Conservation (phyloP, 2,888 invertebrate species). For the Deilephila elpenor region DNA sequence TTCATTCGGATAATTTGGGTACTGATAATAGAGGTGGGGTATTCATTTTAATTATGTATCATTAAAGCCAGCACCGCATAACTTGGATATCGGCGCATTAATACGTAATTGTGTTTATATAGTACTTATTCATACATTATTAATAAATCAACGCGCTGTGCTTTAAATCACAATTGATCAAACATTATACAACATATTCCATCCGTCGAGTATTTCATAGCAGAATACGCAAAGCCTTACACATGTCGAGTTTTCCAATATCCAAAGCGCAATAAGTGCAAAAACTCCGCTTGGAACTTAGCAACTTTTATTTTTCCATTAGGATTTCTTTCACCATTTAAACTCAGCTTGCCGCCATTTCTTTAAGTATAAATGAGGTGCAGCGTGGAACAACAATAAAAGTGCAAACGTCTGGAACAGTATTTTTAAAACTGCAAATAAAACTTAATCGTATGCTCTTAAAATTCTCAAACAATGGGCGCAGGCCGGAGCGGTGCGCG, state of each 20-base stretch:
- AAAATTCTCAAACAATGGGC: conserved; percentile 17
- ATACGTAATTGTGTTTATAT: neutral
- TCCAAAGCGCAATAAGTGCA: conserved; percentile 16
- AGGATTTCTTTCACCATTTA: conserved; percentile 20
- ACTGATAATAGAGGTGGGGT: neutral
- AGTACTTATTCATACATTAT: too few species aligned
- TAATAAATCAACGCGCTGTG: neutral
- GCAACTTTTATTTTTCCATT: conserved; percentile 26
- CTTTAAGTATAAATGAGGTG: conserved; percentile 25
- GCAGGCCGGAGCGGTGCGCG: neutral
- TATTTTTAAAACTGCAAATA: conserved; percentile 18
- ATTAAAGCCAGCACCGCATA: too few species aligned
- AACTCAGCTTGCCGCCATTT: conserved; percentile 20
- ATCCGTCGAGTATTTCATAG: neutral
- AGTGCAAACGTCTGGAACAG: conserved; percentile 19
- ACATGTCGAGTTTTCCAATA: conserved; percentile 12
- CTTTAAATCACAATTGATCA: neutral
- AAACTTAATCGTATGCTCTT: conserved; percentile 5
- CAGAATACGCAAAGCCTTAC: neutral
- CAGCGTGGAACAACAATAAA: conserved; percentile 44
- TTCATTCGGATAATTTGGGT: conserved; percentile 6
- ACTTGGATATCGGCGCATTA: neutral
- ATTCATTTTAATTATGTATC: too few species aligned
- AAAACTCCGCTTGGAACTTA: neutral
- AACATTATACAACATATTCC: neutral